Conservation (phyloP, 2,797 vertebrate genomes). For the Dendrocincla fuliginosa region DNA sequence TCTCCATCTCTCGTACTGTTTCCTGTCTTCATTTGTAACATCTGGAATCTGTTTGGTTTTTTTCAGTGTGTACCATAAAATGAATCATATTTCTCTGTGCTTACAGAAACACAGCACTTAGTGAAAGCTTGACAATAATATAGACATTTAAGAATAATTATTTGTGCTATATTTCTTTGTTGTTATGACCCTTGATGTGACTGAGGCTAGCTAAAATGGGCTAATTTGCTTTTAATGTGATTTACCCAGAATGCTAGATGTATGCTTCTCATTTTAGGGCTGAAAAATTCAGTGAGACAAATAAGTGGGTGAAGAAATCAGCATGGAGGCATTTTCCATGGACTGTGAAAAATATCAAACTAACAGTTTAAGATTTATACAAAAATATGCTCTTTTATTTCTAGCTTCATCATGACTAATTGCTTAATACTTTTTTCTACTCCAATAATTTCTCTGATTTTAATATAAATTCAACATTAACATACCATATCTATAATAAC, state of each 20-base stretch:
- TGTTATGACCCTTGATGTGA: background rate
- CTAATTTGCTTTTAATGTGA: background rate
- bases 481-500: background rate
- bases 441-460: slow-evolving; percentile 1
- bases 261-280: background rate
- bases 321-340: background rate
- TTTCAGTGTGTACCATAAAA: background rate
- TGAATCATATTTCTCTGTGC: background rate
- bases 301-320: background rate
- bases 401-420: background rate
- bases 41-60: background rate
- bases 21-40: background rate
- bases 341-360: background rate
- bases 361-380: background rate
- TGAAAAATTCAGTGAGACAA: background rate
- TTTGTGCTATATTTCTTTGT: background rate
- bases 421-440: background rate
- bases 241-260: background rate
- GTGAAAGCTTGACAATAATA: background rate
- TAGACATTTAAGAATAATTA: background rate
- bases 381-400: background rate
- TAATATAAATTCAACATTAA: background rate
- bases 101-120: background rate
- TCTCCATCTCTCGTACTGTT: background rate
- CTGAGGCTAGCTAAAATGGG: background rate